Evolutionary conservation across 2,113 vertebrate genomes (phyloP), one percentile per base, ranked within the genome.

Genomic region (Melanerpes formicivorus): DNA sequence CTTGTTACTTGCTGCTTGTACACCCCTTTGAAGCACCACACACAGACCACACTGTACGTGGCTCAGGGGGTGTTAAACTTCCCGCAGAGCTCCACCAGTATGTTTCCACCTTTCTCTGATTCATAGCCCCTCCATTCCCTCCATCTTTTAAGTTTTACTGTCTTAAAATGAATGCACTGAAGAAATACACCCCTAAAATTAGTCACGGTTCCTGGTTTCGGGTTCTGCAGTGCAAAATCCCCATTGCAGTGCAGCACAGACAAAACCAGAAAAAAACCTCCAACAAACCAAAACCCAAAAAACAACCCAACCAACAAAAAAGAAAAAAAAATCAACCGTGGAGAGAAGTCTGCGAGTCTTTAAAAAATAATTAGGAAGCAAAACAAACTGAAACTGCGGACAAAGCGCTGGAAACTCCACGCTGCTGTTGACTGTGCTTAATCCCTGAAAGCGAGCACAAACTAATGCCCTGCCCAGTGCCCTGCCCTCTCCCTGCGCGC

Each of bases 201-300:
- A 96, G 92, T 96, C 96, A 96, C 81, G 95, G 96, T 92, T 96
- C 94, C 96, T 72, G 90, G 71, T 97, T 92, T 97, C 92, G 90
- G 81, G 71, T 95, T 95, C 82, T 73, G 50, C 87, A 58, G 79
- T 72, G 90, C 81, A 95, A 95, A 95, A 95, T 93, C 90, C 91
- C 94, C 91, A 25, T 4, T n/a, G 71, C 93, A 79, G 82, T 1
- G n/a, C 87, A 52, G 34, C 69, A 72, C 52, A 77, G 82, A 73
- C 12, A 75, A 81, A 90, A 87, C 34, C 86, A 89, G 72, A 93
- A 90, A 84, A 29, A 93, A 94, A 94, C 63, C 79, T 17, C 17
- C 27, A 66, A 62, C n/a, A n/a, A 11, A 21, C 22, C n/a, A 18
- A 50, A 21, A 8, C 17, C 17, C 46, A 14, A 44, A 66, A 6